Evolutionary conservation across 1,140 invertebrate genomes (phyloP).

Genomic region (Bombus impatiens): DNA sequence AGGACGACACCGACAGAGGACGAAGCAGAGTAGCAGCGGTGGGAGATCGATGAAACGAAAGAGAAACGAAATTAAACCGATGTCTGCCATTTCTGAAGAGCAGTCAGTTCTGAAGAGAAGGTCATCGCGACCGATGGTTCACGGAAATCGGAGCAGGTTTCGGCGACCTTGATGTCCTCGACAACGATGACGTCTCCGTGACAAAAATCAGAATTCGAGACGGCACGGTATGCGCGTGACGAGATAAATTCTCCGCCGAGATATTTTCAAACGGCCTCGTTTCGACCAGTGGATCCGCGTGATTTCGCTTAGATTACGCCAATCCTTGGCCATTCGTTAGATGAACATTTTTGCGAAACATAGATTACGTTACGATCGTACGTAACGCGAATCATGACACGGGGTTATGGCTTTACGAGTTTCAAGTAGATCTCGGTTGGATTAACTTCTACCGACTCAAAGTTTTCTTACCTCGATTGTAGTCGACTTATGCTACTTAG

Average conservation of each 20-base stretch:
- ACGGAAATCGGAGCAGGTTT: constrained; percentile 70
- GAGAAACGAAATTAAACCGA: constrained; percentile 54
- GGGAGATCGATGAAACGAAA: not conserved
- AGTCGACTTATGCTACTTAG: not conserved
- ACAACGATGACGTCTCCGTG: constrained; percentile 47
- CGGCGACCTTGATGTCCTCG: constrained; percentile 54
- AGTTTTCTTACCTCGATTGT: not conserved
- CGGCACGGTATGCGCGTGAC: constrained; percentile 24
- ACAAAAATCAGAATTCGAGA: constrained; percentile 49
- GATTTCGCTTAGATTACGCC: constrained; percentile 31
- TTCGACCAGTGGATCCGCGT: not conserved
- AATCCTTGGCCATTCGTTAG: constrained; percentile 2
- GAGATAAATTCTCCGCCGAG: constrained; percentile 13
- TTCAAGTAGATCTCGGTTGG: not conserved
- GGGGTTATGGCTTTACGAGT: not conserved
- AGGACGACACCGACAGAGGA: constrained; percentile 5
- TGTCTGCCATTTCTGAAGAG: constrained; percentile 25
- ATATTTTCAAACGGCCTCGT: constrained; percentile 34
- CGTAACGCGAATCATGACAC: not conserved
- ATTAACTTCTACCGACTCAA: not conserved
- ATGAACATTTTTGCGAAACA: constrained; percentile 16
- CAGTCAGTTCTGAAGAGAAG: constrained; percentile 29
- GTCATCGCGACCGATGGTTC: constrained; percentile 51
- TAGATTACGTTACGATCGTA: not conserved
- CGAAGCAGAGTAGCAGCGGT: not conserved